Conservation (phyloP, 2,888 invertebrate genomes). For the Hoplodrina ambigua region DNA sequence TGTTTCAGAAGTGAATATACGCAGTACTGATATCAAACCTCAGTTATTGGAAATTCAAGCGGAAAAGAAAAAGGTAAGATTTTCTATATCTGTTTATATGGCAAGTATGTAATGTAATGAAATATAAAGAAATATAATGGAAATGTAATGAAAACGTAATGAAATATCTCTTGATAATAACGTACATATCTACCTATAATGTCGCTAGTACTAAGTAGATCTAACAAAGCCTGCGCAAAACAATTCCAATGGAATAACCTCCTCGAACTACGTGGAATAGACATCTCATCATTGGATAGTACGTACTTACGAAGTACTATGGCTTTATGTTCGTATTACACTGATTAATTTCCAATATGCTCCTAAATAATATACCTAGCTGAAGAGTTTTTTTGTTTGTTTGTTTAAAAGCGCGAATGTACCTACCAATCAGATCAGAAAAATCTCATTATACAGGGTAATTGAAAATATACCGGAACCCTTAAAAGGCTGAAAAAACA, state of each 20-base stretch:
- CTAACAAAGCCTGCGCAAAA: constrained; percentile 3
- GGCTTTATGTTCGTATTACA: constrained; percentile 1
- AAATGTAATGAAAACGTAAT: no score
- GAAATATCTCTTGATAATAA: neutral
- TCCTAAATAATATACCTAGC: neutral
- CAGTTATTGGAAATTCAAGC: constrained; percentile 19
- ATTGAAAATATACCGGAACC: no score
- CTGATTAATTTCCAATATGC: constrained; percentile 15
- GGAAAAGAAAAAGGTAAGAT: constrained; percentile 48
- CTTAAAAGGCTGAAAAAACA: no score
- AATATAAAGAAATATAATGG: no score
- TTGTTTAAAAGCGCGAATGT: no score
- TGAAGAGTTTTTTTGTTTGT: no score
- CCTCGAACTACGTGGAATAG: neutral
- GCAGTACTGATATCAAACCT: constrained; percentile 22
- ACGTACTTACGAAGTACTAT: neutral
- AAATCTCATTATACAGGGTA: no score
- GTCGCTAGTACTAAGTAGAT: neutral
- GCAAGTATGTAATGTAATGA: neutral
- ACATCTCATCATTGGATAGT: constrained; percentile 6
- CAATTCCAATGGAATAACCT: constrained; percentile 1
- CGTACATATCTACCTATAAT: neutral
- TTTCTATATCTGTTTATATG: neutral
- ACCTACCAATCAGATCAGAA: no score
- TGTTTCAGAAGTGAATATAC: constrained; percentile 46